Base-by-base conservation (phyloP, 1,140 invertebrate genomes). In the Drosophila dunni region DNA sequence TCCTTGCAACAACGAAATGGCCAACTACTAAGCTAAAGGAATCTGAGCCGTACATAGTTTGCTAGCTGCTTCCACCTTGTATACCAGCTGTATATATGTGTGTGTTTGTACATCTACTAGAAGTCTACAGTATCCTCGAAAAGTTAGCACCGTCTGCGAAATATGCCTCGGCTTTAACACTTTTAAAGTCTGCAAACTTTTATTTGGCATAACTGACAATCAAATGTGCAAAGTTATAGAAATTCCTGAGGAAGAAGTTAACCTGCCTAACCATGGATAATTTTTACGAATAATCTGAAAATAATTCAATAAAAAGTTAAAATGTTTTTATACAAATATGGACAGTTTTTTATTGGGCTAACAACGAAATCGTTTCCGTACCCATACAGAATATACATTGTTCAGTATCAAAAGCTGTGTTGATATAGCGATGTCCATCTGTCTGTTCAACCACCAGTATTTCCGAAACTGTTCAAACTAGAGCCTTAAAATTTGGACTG, bases 91-190 rank as follows among this genome's bases (percentile, higher is more conserved):
- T 29, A 58, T 7, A 53, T n/a, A 20, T 2, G 17, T 20, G 17
- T 20, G 2, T 20, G 17, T 1, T 20, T 20, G 7, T 42, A 24
- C 29, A 53, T 24, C 46, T 38, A 13, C 29, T 7, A 9, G 17
- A 9, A 15, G 17, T 20, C 45, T 40, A 15, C 24, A 29, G 24
- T 42, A 34, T 5, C 13, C 29, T 24, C 48, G 13, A 38, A 61
- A 75, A 56, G 15, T 62, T 69, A 44, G 38, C 8, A 34, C 57
- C 56, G 56, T 54, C 20, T 57, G 57, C 34, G 38, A 63, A 75
- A 64, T 58, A 70, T 70, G 72, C 67, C 72, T 75, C 38, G 42
- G 72, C 67, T 75, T 75, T 64, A 70, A 75, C 17, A 24, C n/a
- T 33, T 34, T 68, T 68, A 69, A 70, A 70, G 58, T 75, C 66